Base-by-base conservation (phyloP, 2,113 vertebrate species). In the Malurus alboscapulatus region DNA sequence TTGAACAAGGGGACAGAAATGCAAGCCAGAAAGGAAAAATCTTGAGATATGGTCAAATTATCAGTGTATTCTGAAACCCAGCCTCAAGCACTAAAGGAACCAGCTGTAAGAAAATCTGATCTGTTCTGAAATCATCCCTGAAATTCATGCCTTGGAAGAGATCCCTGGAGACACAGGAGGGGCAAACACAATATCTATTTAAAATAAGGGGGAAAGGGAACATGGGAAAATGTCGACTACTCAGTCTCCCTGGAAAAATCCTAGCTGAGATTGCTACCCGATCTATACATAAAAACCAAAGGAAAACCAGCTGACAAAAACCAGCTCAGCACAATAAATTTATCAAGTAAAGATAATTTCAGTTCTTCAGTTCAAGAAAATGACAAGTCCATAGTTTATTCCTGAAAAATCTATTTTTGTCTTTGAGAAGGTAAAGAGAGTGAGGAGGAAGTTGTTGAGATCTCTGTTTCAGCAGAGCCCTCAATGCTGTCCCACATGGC, bases 21-120 rank as follows among this genome's bases (percentile, higher is more conserved):
- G 40, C 29, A 86, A 85, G 54, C 18, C 40, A 71, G 55, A 77
- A 67, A 74, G 36, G 53, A 81, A 76, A 80, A 59, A n/a, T 45
- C 47, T 61, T 84, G 38, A 93, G 84, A 84, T 81, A 94, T 16
- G 21, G 55, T 63, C 59, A 87, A 88, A 88, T 88, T 81, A 88
- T 81, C 68, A 40, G 81, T 42, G 61, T 21, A 29, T 87, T 73
- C 68, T 90, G 73, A 86, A 92, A 91, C 67, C 34, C 17, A 83
- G n/a, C 25, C 68, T 54, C 55, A 86, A 69, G 55, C 32, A 67
- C 0, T 81, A 63, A 81, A 78, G 51, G 21, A 51, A 81, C 47
- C 53, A 74, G 17, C 32, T 88, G n/a, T 25, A 83, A 68, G 58
- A 86, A 86, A 83, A 54, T 73, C 89, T 84, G 65, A 77, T 83